Percentiles rank a stretch among this genome's conserved stretches.
These are phyloP conservation scores for Cyanistes caeruleus DNA, from an alignment of 2,113 vertebrate genomes.

Conservation along the genomic window DNA sequence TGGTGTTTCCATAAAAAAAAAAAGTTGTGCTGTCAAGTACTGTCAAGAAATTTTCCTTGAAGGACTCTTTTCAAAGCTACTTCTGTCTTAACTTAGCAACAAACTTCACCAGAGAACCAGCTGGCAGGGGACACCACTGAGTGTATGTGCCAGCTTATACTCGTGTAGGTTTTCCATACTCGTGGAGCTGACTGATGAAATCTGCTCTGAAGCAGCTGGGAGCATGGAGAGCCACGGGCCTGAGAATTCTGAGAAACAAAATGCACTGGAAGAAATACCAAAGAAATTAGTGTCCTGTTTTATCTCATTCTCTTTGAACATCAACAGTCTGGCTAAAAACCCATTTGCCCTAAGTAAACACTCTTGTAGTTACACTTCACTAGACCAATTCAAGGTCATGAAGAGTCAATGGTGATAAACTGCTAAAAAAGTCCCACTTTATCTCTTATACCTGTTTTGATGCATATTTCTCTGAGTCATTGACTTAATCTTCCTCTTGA, in stretches of 20 bases:
- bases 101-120: not conserved
- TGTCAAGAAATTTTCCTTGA: not conserved
- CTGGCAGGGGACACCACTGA: not conserved
- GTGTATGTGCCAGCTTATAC: not conserved
- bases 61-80: not conserved
- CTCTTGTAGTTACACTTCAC: not conserved
- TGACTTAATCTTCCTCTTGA: not conserved
- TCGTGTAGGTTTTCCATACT: accelerated
- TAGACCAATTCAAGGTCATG: not conserved
- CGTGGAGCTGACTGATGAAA: not conserved
- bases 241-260: not conserved
- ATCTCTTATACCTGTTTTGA: not conserved
- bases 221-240: accelerated
- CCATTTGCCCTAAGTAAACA: not conserved
- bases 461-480: accelerated
- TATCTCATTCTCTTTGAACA: not conserved
- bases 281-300: not conserved
- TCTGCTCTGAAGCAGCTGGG: not conserved
- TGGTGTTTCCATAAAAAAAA: not conserved
- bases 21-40: not conserved
- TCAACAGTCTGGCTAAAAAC: not conserved
- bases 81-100: not conserved
- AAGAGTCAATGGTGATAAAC: not conserved
- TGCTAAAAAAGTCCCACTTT: not conserved
- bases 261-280: not conserved